Percentiles rank a stretch among this genome's conserved stretches.
phyloP scores from a whole-genome alignment of 2,797 vertebrate species.

The Dendrocincla fuliginosa region DNA sequence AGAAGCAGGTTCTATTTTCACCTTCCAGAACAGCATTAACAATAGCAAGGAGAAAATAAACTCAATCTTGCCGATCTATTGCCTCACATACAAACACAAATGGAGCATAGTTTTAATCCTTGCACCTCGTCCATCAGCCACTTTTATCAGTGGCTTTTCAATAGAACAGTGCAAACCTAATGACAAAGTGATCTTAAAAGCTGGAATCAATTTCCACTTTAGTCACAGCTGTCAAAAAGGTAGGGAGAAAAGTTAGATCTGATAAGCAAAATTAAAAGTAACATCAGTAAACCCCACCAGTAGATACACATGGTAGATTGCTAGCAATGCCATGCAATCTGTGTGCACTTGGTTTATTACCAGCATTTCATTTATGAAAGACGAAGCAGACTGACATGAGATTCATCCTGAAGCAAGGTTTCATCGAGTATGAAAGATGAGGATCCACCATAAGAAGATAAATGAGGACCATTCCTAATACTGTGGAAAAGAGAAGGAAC shows the following conservation, averaged over 20 bases:
- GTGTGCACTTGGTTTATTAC: slow-evolving; percentile 24
- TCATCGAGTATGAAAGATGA: not conserved
- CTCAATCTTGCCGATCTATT: slow-evolving; percentile 7
- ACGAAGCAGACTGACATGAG: not conserved
- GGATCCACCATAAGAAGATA: not conserved
- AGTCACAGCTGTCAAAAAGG: not conserved
- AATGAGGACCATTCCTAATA: not conserved
- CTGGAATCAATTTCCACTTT: slow-evolving; percentile 32
- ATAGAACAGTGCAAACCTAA: not conserved
- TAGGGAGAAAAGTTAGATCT: not conserved
- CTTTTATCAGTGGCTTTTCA: slow-evolving; percentile 24
- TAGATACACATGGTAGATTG: not conserved
- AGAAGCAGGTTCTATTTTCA: not conserved
- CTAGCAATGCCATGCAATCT: not conserved
- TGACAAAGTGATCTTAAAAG: slow-evolving; percentile 21
- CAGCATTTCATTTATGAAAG: not conserved
- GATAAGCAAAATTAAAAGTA: slow-evolving; percentile 55
- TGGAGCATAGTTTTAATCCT: not conserved
- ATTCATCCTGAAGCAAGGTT: slow-evolving; percentile 16
- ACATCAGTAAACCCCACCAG: not conserved
- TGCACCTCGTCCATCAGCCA: not conserved
- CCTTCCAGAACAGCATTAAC: not conserved
- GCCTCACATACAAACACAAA: not conserved
- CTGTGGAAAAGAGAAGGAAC: not conserved
- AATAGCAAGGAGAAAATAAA: not conserved